Conservation (phyloP, 2,888 invertebrate species). For the Frankliniella intonsa region DNA sequence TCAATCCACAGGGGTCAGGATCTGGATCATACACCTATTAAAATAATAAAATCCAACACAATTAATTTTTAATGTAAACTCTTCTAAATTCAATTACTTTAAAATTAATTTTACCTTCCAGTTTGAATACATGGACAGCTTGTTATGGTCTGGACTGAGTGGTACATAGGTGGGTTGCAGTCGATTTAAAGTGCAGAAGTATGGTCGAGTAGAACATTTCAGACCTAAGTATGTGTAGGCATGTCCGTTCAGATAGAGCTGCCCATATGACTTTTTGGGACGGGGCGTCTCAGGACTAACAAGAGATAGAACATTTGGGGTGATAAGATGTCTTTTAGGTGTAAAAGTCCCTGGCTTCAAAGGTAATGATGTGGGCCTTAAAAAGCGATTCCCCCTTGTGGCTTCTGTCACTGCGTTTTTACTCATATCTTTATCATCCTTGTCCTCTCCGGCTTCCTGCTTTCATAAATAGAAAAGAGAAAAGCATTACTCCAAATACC, state of each 20-base stretch:
- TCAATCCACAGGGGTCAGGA: constrained; percentile 62
- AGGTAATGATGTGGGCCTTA: constrained; percentile 58
- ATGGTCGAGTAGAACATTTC: constrained; percentile 84
- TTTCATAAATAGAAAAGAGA: too few species aligned
- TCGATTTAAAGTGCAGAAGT: constrained; percentile 88
- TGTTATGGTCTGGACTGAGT: constrained; percentile 69
- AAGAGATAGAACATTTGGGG: constrained; percentile 73
- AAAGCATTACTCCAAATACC: too few species aligned
- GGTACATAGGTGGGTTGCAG: constrained; percentile 90
- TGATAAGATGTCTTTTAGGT: constrained; percentile 75
- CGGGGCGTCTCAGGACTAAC: constrained; percentile 89
- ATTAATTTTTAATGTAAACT: not conserved
- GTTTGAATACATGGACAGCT: constrained; percentile 94
- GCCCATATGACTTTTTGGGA: constrained; percentile 83
- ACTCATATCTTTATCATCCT: constrained; percentile 44
- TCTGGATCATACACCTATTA: constrained; percentile 62
- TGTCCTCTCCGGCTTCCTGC: not conserved
- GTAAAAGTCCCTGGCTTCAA: constrained; percentile 79
- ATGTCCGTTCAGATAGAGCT: constrained; percentile 83
- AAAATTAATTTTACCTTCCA: constrained; percentile 63
- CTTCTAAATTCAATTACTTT: constrained; percentile 28
- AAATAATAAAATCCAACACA: not conserved
- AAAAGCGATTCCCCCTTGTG: constrained; percentile 46
- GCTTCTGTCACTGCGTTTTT: constrained; percentile 45
- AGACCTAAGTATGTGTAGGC: constrained; percentile 87